Base-by-base conservation (phyloP, 1,140 invertebrate genomes). In the Pogonomyrmex californicus region DNA sequence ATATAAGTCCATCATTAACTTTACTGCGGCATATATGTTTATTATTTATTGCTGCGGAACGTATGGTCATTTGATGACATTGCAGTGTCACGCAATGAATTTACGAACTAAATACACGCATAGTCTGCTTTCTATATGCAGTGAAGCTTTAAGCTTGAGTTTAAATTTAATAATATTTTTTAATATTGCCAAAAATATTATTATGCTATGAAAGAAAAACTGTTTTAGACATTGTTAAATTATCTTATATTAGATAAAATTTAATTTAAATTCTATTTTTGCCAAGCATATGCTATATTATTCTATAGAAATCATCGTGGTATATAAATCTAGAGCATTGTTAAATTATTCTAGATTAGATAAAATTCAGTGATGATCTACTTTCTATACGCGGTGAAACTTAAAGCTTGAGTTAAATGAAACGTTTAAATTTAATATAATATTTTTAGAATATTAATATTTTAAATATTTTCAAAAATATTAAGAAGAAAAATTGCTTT, bases 1-100 rank as follows among this genome's bases (percentile, higher is more conserved):
- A 38, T 70, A 38, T 23, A n/a, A 71, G 12, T 30, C 47, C 58
- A 14, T 70, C 76, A 79, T 90, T 86, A 78, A 36, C 44, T 83
- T 41, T 23, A 41, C 38, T 44, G 58, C 41, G 70, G 78, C 70
- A 89, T 58, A 47, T 49, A 47, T 89, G 38, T 90, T 81, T 90
- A 90, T 2, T n/a, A 70, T 36, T 78, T 62, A 83, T 83, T 71
- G 44, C 4, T 54, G 44, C 23, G 54, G 47, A 90, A 87, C 54
- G 38, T 47, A 87, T 44, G 44, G 30, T 87, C 73, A 73, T 60
- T 65, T 41, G 12, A 65, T 63, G 44, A 87, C 58, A 7, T 47
- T 56, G 10, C 1, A 17, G 9, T 65, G 44, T 90, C 81, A 73
- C 51, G 54, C 85, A 87, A 88, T 49, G 44, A 75, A 1, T 75